Evolutionary conservation across 1,140 invertebrate species (phyloP), one percentile per base, ranked within the genome.

Genomic region (Saxidomus purpurata): DNA sequence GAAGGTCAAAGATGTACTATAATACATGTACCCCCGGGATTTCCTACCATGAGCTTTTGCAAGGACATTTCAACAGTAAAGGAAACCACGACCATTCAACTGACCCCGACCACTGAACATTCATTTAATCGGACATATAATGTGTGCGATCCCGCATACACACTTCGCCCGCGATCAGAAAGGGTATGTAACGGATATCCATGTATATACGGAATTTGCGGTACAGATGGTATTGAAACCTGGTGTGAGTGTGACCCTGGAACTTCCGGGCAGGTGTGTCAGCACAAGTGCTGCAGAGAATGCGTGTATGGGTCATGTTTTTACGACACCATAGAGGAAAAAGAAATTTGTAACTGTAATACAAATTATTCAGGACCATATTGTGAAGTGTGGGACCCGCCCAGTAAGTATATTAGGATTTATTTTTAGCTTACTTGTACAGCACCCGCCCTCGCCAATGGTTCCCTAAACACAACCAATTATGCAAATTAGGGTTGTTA

Each of bases 191-290:
- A 1, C 0, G 74, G 85, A 9, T 52, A 25, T 22, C 22, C 25
- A 15, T 87, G 85, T 47, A 0, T 28, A 8, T 61, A 67, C 22
- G 85, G 85, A 0, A 36, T 19, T 0, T 87, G 85, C 28, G 52
- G 13, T 0, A 43, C 22, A 3, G 25, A 87, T n/a, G 76, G 38
- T n/a, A 28, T 17, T 1, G 2, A 0, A 43, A 13, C 25, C 0
- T 63, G 74, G 55, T 87, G 85, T 34, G 28, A 36, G 8, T 87
- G 85, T 47, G 74, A 87, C 15, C 13, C 36, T 0, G 76, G 85
- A 11, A 47, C 55, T 38, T 40, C 34, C 0, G 76, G 85, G 17
- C 38, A 43, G 2, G 19, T 69, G 1, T 87, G 85, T 67, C 0
- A 67, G 0, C 4, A 80, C 6, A 47, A 31, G 13, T 87, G 85